phyloP scores from a whole-genome alignment of 2,113 vertebrate genomes.

The Sphaerodactylus townsendi region DNA sequence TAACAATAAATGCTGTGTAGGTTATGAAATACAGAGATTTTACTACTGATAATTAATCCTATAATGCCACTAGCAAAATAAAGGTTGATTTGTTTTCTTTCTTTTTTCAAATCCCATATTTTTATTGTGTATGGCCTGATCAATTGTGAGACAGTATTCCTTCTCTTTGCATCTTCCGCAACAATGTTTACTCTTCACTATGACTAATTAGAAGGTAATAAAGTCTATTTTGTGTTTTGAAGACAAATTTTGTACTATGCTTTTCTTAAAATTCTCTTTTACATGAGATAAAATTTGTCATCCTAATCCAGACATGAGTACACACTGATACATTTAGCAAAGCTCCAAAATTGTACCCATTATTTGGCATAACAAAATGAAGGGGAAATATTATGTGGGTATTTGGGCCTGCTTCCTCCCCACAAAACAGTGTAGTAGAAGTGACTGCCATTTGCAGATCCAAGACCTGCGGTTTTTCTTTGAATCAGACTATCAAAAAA shows the following conservation, averaged over 20 bases:
- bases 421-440: too few species aligned
- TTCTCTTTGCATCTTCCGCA: constrained; percentile 67
- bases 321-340: too few species aligned
- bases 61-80: constrained; percentile 67
- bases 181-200: constrained; percentile 70
- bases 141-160: constrained; percentile 75
- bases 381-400: too few species aligned
- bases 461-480: too few species aligned
- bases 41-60: constrained; percentile 73
- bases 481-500: too few species aligned
- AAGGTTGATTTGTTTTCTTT: constrained; percentile 62
- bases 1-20: constrained; percentile 61
- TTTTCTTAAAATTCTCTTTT: constrained; percentile 20
- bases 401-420: too few species aligned
- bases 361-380: too few species aligned
- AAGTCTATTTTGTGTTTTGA: constrained; percentile 75
- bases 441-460: too few species aligned
- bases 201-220: constrained; percentile 75
- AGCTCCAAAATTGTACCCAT: too few species aligned
- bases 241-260: constrained; percentile 48
- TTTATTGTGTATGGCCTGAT: constrained; percentile 75
- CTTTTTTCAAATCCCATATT: constrained; percentile 69
- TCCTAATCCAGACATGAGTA: not conserved
- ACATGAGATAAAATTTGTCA: not conserved
- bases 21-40: constrained; percentile 72